Evolutionary conservation across 2,797 vertebrate genomes (phyloP).

Genomic region (Rhynchotus rufescens): DNA sequence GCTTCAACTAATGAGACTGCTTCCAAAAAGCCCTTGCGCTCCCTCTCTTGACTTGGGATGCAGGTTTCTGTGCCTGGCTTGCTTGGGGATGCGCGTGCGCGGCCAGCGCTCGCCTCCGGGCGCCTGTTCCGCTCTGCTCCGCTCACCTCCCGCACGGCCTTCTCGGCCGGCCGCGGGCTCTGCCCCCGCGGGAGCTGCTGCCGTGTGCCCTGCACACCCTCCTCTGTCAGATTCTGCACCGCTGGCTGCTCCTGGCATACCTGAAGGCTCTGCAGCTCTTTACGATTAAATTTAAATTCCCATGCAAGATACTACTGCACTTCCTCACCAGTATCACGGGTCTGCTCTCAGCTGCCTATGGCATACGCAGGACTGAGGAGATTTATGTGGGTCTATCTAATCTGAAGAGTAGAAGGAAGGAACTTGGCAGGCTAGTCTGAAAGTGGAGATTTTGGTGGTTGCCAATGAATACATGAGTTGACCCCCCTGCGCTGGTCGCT

Average conservation of each 20-base stretch:
- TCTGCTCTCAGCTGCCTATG: neutral
- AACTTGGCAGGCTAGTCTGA: neutral
- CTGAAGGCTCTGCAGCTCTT: neutral
- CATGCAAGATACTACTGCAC: neutral
- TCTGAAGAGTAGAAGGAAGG: neutral
- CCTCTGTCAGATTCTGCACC: conserved; percentile 63
- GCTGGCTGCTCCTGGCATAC: neutral
- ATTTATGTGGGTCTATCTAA: accelerated
- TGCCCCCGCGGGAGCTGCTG: too few relatives aligned
- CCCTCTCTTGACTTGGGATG: neutral
- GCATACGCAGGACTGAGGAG: neutral
- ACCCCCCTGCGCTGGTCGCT: neutral
- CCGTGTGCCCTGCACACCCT: too few relatives aligned
- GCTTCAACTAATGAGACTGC: conserved; percentile 4
- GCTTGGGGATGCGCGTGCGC: neutral
- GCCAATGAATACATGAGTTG: neutral
- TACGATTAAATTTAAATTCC: neutral
- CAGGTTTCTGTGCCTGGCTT: neutral
- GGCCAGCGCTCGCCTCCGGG: neutral
- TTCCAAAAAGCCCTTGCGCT: neutral
- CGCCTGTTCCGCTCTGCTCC: conserved; percentile 6
- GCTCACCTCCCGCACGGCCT: neutral
- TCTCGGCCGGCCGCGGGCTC: too few relatives aligned
- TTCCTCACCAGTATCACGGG: neutral
- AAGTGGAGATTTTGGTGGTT: neutral